Evolutionary conservation across 2,797 vertebrate species (phyloP).

Genomic region (Notamacropus eugenii): DNA sequence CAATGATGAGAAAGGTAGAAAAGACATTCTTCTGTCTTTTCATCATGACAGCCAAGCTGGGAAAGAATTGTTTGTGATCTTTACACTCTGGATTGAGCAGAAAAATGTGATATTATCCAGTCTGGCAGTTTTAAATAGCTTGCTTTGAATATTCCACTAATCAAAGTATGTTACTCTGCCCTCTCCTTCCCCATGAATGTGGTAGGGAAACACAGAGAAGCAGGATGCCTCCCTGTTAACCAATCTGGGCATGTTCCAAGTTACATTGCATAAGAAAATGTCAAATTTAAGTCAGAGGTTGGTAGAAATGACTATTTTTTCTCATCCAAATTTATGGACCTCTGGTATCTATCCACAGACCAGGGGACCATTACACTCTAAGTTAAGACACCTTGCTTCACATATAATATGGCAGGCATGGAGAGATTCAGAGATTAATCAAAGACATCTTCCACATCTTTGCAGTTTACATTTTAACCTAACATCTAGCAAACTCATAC

Average conservation of each 20-base stretch:
- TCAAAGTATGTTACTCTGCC: neutral
- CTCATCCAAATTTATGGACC: no score
- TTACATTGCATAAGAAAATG: neutral
- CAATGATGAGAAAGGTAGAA: neutral
- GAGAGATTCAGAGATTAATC: neutral
- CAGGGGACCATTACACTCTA: no score
- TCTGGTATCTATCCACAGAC: neutral
- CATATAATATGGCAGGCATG: neutral
- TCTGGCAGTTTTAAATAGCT: neutral
- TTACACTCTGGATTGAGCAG: neutral
- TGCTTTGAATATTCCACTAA: neutral
- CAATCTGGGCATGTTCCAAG: neutral
- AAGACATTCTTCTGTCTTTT: neutral
- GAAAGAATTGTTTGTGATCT: neutral
- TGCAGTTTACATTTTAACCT: constrained; percentile 23
- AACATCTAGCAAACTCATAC: neutral
- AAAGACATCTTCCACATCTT: neutral
- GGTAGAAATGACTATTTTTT: no score
- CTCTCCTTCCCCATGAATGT: neutral
- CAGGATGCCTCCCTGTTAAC: neutral
- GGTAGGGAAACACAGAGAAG: neutral
- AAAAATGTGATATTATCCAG: neutral
- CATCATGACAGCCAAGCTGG: neutral
- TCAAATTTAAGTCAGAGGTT: no score
- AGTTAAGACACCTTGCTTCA: neutral